A percentile compares a stretch with the other conserved stretches of the same genome.
Conservation (phyloP, 2,797 vertebrate genomes). For the Hybognathus amarus region DNA sequence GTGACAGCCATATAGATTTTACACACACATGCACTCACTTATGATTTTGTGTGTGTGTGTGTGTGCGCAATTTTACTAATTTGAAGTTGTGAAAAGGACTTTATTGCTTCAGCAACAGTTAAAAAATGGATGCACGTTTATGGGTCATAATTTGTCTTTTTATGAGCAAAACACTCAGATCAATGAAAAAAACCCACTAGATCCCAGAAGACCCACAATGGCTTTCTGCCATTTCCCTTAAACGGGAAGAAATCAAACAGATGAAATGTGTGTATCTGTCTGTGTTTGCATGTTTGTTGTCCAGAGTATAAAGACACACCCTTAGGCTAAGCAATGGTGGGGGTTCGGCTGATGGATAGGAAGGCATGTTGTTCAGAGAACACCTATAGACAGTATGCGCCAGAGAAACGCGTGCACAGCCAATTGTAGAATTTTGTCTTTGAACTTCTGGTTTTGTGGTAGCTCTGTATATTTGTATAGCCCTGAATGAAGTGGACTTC, state of each 20-base stretch:
- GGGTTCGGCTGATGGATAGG: slow-evolving; percentile 23
- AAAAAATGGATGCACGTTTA: slow-evolving; percentile 15
- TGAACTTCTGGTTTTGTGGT: too few species aligned
- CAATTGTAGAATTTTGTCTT: too few species aligned
- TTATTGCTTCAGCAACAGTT: slow-evolving; percentile 3
- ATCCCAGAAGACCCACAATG: slow-evolving; percentile 5
- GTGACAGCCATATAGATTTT: background rate
- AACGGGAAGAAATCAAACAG: slow-evolving; percentile 32
- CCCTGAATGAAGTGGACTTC: too few species aligned
- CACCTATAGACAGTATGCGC: background rate
- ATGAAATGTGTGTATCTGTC: slow-evolving; percentile 2
- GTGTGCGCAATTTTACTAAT: background rate
- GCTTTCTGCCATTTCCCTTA: background rate
- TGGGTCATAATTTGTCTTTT: slow-evolving; percentile 25
- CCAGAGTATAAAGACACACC: slow-evolving; percentile 39
- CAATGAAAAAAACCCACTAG: background rate
- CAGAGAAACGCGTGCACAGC: too few species aligned
- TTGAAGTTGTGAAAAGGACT: background rate
- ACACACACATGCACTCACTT: background rate
- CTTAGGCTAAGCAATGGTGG: slow-evolving; percentile 20
- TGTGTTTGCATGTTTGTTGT: slow-evolving; percentile 23
- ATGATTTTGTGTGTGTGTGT: background rate
- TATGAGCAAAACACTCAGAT: slow-evolving; percentile 33
- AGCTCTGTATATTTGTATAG: too few species aligned
- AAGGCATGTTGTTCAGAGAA: slow-evolving; percentile 2